Evolutionary conservation across 2,113 vertebrate genomes (phyloP).

Genomic region (Rhea pennata): DNA sequence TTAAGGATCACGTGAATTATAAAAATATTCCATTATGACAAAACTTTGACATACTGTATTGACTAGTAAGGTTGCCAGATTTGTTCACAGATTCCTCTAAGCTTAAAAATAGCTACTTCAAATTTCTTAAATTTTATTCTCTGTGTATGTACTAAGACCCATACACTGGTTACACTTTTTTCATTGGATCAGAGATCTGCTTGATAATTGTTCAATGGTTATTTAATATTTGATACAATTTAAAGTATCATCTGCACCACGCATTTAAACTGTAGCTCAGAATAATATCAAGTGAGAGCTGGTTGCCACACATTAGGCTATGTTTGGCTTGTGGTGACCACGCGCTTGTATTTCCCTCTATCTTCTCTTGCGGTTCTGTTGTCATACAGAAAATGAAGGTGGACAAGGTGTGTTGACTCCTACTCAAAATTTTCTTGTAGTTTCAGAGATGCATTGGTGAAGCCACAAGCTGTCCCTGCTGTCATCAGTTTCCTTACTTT

Average conservation of each 20-base stretch:
- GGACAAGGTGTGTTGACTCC: background rate
- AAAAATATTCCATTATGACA: background rate
- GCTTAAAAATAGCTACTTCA: background rate
- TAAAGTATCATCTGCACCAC: background rate
- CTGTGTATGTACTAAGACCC: background rate
- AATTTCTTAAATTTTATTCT: background rate
- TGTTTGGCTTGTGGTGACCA: background rate
- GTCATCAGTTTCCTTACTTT: background rate
- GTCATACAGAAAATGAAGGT: background rate
- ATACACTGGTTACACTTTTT: background rate
- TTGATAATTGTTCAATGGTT: background rate
- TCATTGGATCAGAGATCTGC: background rate
- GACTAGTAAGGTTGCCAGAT: background rate
- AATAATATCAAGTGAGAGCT: background rate
- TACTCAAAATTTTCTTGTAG: background rate
- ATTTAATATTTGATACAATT: background rate
- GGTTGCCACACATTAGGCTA: background rate
- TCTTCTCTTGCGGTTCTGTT: background rate
- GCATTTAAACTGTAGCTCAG: background rate
- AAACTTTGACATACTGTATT: background rate
- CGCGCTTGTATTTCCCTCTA: background rate
- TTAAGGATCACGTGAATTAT: background rate
- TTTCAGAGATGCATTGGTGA: background rate
- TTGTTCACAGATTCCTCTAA: background rate
- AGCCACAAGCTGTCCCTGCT: background rate